These are phyloP conservation scores for Stenoptilia bipunctidactyla DNA, from an alignment of 2,888 invertebrate species.

Conservation along the genomic window DNA sequence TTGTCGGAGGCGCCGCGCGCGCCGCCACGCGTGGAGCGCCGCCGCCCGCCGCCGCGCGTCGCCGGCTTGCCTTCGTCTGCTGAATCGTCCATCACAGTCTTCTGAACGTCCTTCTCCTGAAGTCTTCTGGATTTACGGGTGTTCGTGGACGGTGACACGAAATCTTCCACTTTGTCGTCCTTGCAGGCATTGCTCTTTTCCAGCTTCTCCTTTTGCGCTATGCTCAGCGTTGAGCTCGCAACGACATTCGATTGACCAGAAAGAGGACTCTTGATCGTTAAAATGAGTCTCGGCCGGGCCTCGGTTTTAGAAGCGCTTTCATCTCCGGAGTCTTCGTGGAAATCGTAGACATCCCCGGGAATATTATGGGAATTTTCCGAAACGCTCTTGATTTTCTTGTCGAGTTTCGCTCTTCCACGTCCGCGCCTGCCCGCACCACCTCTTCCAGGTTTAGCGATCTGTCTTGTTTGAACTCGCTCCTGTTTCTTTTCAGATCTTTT, in stretches of 20 bases:
- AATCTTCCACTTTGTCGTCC: constrained; percentile 71
- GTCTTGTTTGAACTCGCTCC: constrained; percentile 56
- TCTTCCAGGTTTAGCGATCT: constrained; percentile 50
- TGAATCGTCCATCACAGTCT: constrained; percentile 86
- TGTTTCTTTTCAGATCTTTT: constrained; percentile 45
- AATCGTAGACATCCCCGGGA: constrained; percentile 88
- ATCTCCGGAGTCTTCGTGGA: constrained; percentile 90
- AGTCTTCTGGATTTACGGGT: constrained; percentile 86
- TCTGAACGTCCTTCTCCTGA: constrained; percentile 81
- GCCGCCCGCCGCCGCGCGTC: constrained; percentile 22
- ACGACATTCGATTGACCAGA: constrained; percentile 48
- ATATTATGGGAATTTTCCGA: constrained; percentile 69
- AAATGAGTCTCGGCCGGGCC: constrained; percentile 79
- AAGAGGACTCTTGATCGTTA: constrained; percentile 83
- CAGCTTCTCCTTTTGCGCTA: constrained; percentile 41
- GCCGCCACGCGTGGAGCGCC: not conserved
- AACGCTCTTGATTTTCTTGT: constrained; percentile 59
- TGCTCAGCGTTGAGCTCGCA: constrained; percentile 50
- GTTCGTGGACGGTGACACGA: constrained; percentile 74
- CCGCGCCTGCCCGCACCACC: constrained; percentile 47
- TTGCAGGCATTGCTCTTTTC: constrained; percentile 41
- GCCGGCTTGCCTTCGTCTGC: constrained; percentile 87
- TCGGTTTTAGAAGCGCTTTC: constrained; percentile 70
- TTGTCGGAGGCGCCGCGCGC: constrained; percentile 28
- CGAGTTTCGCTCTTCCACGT: constrained; percentile 62